Evolutionary conservation across 2,797 vertebrate genomes (phyloP), one percentile per base, ranked within the genome.

Genomic region (Poecilia velifera): DNA sequence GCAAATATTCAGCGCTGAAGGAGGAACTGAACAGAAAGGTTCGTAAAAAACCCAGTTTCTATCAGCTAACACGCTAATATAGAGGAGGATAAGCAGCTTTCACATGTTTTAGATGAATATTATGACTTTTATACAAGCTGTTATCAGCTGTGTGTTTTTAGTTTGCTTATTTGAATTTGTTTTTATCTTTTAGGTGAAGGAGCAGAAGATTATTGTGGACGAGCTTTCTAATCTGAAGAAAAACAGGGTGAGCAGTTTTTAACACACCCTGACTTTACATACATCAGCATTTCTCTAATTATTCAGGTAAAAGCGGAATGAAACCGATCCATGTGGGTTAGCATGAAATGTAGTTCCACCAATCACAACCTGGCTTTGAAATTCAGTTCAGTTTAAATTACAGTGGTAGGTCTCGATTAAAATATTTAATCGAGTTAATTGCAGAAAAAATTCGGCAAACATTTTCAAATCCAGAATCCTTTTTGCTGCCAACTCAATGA

Each of bases 221-320:
- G 98, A 99, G 81, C 96, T 99, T 66, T 98, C 96, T 45, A 98
- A 97, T 90, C 93, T 99, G 91, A 99, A 97, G 96, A 99, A 98
- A 89, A 97, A 90, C 90, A 93, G 97, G 89, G 98, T 98, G 88
- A 96, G 96, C 53, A 12, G 31, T 1, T 14, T 14, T 34, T 34
- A 36, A 6, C n/a, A 28, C 55, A 59, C 9, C 12, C 4, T 59
- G 57, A 59, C 57, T 2, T 62, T 3, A 34, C 28, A 31, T 0
- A 28, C 55, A 28, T 59, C 47, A 18, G 5, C 16, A 20, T 47
- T 47, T 6, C 5, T 49, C 1, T 28, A 31, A 59, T 3, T 14
- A 31, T 16, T 31, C 28, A 16, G 57, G 13, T 59, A 59, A 59
- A 31, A 59, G 1, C 5, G n/a, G 55, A n/a, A 28, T 31, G 12